Percentiles rank a stretch among this genome's conserved stretches.
phyloP scores from a whole-genome alignment of 2,888 invertebrate species.

The Siphonodentalium dalli region DNA sequence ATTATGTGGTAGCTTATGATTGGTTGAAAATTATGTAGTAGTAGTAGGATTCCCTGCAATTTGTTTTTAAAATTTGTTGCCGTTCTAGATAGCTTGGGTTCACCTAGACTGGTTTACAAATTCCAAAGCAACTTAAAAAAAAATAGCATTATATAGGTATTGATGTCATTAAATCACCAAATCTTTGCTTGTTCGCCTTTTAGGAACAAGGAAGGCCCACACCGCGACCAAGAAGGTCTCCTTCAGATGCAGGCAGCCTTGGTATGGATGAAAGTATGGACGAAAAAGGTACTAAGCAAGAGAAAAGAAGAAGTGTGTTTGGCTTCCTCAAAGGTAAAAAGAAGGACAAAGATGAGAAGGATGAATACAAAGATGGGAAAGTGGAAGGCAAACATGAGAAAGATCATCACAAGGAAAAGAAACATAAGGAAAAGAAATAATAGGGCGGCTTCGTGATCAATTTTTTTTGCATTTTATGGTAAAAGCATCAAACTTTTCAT shows the following conservation, averaged over 20 bases:
- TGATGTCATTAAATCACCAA: too few relatives aligned
- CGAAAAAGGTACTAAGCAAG: slow-evolving; percentile 34
- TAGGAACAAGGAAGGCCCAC: slow-evolving; percentile 17
- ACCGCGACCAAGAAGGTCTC: slow-evolving; percentile 7
- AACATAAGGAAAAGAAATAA: slow-evolving; percentile 35
- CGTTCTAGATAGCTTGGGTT: not conserved
- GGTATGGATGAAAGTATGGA: slow-evolving; percentile 12
- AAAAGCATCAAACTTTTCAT: too few relatives aligned
- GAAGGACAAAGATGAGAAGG: slow-evolving; percentile 48
- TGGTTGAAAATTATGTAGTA: too few relatives aligned
- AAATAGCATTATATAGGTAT: too few relatives aligned
- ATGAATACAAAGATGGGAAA: too few relatives aligned
- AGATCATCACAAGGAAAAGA: slow-evolving; percentile 37
- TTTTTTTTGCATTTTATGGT: too few relatives aligned
- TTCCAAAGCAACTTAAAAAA: too few relatives aligned
- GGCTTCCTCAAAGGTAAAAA: slow-evolving; percentile 60
- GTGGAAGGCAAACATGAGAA: slow-evolving; percentile 32
- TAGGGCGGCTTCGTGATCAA: too few relatives aligned
- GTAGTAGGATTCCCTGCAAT: too few relatives aligned
- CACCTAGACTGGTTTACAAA: too few relatives aligned
- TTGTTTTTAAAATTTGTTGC: too few relatives aligned
- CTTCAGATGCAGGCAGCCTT: slow-evolving; percentile 10
- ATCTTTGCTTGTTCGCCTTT: not conserved
- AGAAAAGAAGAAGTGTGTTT: slow-evolving; percentile 56
- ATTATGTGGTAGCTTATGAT: too few relatives aligned